Evolutionary conservation across 2,888 invertebrate genomes (phyloP), one percentile per base, ranked within the genome.

Genomic region (Pristionchus maxplancki): DNA sequence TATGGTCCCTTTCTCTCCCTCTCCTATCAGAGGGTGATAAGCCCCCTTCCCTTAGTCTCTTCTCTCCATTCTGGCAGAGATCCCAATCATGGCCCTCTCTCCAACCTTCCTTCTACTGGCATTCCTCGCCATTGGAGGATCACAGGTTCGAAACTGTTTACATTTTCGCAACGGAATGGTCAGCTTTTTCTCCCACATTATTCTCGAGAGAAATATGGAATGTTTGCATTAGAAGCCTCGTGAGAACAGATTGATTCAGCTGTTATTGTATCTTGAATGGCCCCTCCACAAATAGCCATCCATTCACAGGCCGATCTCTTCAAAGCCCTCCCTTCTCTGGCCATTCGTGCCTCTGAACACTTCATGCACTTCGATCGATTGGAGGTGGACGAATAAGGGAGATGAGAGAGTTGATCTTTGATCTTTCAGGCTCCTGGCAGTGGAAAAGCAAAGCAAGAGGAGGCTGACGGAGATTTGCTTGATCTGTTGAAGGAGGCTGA

Each of bases 301-400:
- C 31, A 40, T 53, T 53, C 44, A 34, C 62, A 85, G 85, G 85
- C 40, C 20, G 64, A 64, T 64, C 40, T 85, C 15, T 44, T 85
- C 44, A 50, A 50, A 48, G n/a, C 40, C 4, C 40, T 85, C 9
- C 40, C 40, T 13, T 64, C 62, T 8, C 28, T 85, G 15, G 85
- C 85, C 17, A 85, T 85, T 64, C 62, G 64, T 62, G 85, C 64
- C n/a, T 85, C 85, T 40, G 44, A 85, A 64, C 85, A 85, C 44
- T 48, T 85, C 9, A 44, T 53, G 9, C 40, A 44, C n/a, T 85
- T 64, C 64, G 85, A 85, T 85, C 62, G 31, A 85, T 44, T 85
- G 85, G 62, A 62, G 40, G 50, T 58, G 20, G 28, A 28, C 9
- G 53, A 83, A 34, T 20, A 15, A 53, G n/a, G 31, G 24, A 24